Percentiles rank a stretch among this genome's conserved stretches.
These are phyloP conservation scores for Dryas iulia DNA, from an alignment of 1,140 invertebrate species.

Conservation along the genomic window DNA sequence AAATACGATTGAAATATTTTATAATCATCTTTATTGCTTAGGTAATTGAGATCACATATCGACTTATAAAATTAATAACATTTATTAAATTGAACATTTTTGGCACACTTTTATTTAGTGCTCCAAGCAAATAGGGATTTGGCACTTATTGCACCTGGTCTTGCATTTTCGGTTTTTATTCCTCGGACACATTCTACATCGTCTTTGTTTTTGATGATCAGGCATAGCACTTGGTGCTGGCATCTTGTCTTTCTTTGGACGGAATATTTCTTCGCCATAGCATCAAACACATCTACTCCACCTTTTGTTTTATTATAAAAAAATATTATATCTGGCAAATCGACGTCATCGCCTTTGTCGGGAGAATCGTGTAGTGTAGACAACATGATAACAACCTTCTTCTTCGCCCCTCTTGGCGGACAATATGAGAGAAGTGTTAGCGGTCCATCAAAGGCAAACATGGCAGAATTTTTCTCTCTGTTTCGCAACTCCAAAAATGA, in stretches of 20 bases:
- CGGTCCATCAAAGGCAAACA: conserved; percentile 10
- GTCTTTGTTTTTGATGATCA: too few relatives aligned
- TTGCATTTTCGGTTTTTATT: too few relatives aligned
- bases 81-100: too few relatives aligned
- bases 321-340: conserved; percentile 2
- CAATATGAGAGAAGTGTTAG: conserved; percentile 8
- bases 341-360: neutral
- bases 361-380: conserved; percentile 16
- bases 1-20: too few relatives aligned
- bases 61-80: too few relatives aligned
- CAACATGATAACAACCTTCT: conserved; percentile 36
- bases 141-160: too few relatives aligned
- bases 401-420: neutral
- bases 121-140: too few relatives aligned
- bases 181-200: too few relatives aligned
- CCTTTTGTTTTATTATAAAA: neutral
- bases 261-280: conserved; percentile 8
- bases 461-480: conserved; percentile 7
- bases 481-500: conserved; percentile 9
- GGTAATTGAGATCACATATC: too few relatives aligned
- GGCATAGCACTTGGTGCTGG: too few relatives aligned
- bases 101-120: too few relatives aligned
- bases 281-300: conserved; percentile 14
- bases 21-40: too few relatives aligned
- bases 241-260: conserved; percentile 1